These are phyloP conservation scores for Tachina lurida DNA, from an alignment of 2,888 invertebrate species.

Conservation along the genomic window DNA sequence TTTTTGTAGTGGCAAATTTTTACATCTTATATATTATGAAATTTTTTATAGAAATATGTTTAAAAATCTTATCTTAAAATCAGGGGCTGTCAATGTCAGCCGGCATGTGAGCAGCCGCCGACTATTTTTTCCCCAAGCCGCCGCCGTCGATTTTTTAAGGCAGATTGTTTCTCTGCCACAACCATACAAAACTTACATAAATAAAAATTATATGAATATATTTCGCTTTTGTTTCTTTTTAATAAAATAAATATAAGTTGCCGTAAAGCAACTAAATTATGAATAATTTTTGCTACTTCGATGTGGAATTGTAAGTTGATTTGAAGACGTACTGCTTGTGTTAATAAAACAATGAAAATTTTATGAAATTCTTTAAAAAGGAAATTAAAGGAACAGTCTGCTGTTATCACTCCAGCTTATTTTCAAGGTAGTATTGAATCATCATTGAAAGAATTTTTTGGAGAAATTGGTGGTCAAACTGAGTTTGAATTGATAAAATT, in stretches of 20 bases:
- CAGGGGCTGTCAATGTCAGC: too few species aligned
- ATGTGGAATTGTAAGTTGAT: constrained; percentile 84
- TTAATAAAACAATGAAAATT: constrained; percentile 8
- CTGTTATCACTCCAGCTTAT: constrained; percentile 83
- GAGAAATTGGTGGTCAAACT: constrained; percentile 84
- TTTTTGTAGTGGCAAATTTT: too few species aligned
- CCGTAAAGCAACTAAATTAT: constrained; percentile 75
- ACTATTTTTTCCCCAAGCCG: too few species aligned
- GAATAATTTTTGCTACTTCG: constrained; percentile 84
- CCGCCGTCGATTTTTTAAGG: too few species aligned
- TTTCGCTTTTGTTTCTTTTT: constrained; percentile 5
- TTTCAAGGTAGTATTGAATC: constrained; percentile 85
- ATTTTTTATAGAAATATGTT: too few species aligned
- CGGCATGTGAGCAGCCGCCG: too few species aligned
- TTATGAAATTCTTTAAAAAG: constrained; percentile 77
- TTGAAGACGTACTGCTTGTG: constrained; percentile 65
- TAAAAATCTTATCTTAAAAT: too few species aligned
- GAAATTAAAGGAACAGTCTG: constrained; percentile 82
- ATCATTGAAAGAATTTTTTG: constrained; percentile 84
- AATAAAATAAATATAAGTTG: constrained; percentile 45
- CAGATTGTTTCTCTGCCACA: too few species aligned
- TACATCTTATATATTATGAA: too few species aligned
- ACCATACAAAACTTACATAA: constrained; percentile 61
- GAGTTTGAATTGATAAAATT: constrained; percentile 86
- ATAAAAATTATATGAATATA: constrained; percentile 54